Percentiles rank a stretch among this genome's conserved stretches.
These are phyloP conservation scores for Anolis sagrei DNA, from an alignment of 2,113 vertebrate species.

Conservation along the genomic window DNA sequence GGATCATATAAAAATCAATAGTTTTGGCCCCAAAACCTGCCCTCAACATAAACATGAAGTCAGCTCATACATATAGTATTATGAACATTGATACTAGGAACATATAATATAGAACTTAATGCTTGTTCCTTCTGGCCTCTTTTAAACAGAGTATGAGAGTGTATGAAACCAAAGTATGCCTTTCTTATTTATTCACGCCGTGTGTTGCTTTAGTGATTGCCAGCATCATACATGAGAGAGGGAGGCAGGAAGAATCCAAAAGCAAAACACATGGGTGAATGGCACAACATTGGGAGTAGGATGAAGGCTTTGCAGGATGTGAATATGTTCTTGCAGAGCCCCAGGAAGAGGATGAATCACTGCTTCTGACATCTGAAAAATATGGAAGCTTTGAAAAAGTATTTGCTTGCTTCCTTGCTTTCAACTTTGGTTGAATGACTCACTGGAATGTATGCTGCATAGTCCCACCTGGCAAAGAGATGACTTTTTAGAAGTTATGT, in stretches of 20 bases:
- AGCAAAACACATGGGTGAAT: not conserved
- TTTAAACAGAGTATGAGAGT: not conserved
- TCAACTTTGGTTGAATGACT: not conserved
- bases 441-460: not conserved
- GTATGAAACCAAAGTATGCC: not conserved
- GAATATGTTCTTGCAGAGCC: not conserved
- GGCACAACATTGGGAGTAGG: conserved; percentile 21
- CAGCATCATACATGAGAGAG: conserved; percentile 6
- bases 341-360: not conserved
- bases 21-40: too few relatives aligned
- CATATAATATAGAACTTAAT: too few relatives aligned
- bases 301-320: not conserved
- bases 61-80: too few relatives aligned
- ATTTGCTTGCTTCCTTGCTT: not conserved
- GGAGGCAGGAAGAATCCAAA: conserved; percentile 33
- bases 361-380: not conserved
- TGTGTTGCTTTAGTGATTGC: conserved; percentile 6
- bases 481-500: conserved; percentile 25
- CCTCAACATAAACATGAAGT: too few relatives aligned
- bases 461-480: not conserved
- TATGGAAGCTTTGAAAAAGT: not conserved
- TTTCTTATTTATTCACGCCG: not conserved
- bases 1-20: too few relatives aligned
- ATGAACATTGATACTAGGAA: too few relatives aligned
- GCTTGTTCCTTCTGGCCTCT: not conserved